A percentile compares a stretch with the other conserved stretches of the same genome.
These are phyloP conservation scores for Melieria picta DNA, from an alignment of 2,888 invertebrate genomes.

Conservation along the genomic window DNA sequence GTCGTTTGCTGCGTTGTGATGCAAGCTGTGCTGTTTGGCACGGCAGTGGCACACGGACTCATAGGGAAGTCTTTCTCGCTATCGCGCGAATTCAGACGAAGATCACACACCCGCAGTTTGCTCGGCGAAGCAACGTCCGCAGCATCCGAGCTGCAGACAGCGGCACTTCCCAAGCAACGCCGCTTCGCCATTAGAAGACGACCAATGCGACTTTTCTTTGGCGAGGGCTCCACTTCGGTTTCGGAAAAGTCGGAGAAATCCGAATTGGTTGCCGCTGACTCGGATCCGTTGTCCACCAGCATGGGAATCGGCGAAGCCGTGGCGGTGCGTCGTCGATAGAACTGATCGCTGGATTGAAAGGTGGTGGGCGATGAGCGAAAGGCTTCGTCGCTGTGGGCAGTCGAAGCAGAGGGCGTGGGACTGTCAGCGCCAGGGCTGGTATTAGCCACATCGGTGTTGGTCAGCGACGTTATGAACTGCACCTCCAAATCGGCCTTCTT, in stretches of 20 bases:
- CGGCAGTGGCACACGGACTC: conserved; percentile 11
- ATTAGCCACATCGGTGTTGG: conserved; percentile 53
- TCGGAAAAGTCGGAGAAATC: conserved; percentile 72
- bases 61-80: conserved; percentile 67
- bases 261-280: conserved; percentile 63
- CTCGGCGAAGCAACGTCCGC: conserved; percentile 74
- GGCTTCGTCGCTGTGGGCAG: conserved; percentile 51
- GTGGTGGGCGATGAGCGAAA: conserved; percentile 62
- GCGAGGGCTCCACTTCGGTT: conserved; percentile 78
- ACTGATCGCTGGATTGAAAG: conserved; percentile 63
- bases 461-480: conserved; percentile 77
- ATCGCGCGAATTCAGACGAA: conserved; percentile 74
- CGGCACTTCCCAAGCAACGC: conserved; percentile 58
- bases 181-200: conserved; percentile 68
- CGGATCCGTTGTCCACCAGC: conserved; percentile 60
- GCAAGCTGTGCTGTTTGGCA: conserved; percentile 19
- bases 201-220: conserved; percentile 73
- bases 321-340: conserved; percentile 60
- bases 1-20: conserved; percentile 27
- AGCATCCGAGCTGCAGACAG: conserved; percentile 51
- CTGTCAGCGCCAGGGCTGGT: conserved; percentile 41
- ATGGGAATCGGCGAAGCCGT: conserved; percentile 63
- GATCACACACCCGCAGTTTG: conserved; percentile 75
- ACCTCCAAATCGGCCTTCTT: conserved; percentile 78
- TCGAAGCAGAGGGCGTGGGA: conserved; percentile 41